Evolutionary conservation across 92 coral and sea anemone species (phyloP).

Genomic region (Zoanthus sociatus): DNA sequence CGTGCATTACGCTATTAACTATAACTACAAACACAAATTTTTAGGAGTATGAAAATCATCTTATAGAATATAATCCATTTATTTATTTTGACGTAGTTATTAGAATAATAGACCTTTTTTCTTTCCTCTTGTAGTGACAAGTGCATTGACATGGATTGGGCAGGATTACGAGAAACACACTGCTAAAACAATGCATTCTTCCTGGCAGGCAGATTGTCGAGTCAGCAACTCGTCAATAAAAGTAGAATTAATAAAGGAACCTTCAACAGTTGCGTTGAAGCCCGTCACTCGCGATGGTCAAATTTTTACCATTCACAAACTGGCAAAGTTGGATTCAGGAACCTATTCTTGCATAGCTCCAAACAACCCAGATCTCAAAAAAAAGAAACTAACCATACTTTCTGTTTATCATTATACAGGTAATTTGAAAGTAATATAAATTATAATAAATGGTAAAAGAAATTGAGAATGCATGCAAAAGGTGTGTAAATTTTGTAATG

Average conservation of each 20-base stretch:
- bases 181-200: background rate
- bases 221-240: conserved; percentile 47
- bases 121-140: conserved; percentile 17
- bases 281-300: conserved; percentile 62
- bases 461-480: too few relatives aligned
- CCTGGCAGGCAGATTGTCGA: conserved; percentile 65
- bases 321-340: conserved; percentile 64
- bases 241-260: conserved; percentile 38
- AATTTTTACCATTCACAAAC: conserved; percentile 60
- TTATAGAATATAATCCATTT: too few relatives aligned
- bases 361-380: conserved; percentile 18
- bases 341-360: conserved; percentile 68
- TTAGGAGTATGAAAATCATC: too few relatives aligned
- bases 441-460: too few relatives aligned
- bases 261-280: conserved; percentile 14
- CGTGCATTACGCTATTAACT: too few relatives aligned
- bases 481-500: too few relatives aligned
- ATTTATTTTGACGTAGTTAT: background rate
- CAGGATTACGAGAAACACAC: background rate
- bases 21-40: too few relatives aligned
- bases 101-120: background rate
- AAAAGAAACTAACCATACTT: conserved; percentile 5
- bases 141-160: conserved; percentile 57
- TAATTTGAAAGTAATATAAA: background rate
- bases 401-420: conserved; percentile 9